Evolutionary conservation across 2,797 vertebrate genomes (phyloP), one percentile per base, ranked within the genome.

Genomic region (Erithacus rubecula): DNA sequence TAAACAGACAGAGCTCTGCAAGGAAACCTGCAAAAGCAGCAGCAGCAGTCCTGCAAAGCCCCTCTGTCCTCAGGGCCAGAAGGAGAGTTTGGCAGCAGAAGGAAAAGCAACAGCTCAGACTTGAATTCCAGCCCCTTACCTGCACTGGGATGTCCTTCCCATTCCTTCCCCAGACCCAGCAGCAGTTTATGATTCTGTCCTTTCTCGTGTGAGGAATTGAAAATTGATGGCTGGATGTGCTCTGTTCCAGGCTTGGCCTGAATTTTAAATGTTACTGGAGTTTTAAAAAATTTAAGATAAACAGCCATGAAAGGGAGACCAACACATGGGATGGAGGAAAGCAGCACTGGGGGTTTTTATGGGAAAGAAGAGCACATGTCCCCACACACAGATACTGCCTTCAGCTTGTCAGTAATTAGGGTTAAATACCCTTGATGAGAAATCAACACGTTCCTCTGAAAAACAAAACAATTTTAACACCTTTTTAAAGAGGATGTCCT

Each of bases 281-380:
- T 43, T 37, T 32, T 16, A 71, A 39, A 21, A 36, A 32, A 49
- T 1, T 12, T 9, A 30, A 56, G 53, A 46, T 2, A 46, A 80
- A 78, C 17, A 53, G 1, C 0, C 24, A 49, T 6, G 9, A 3
- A 34, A 72, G 64, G 2, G 6, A 77, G 37, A 49, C 4, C 44
- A 87, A 21, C 36, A 68, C 71, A 11, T 0, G 3, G 34, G 4
- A 17, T 1, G 1, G 55, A 63, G 53, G 24, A 70, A 90, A 87
- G 49, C 1, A 63, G 14, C 22, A 27, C n/a, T 22, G 22, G 1
- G 27, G 15, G 9, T 5, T 39, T 21, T 3, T 4, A 0, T 26
- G 34, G 46, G 27, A 30, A n/a, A 46, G 30, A 37, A 46, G 81
- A n/a, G n/a, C 7, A 55, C 19, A 0, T 0, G 0, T 0, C 41